Evolutionary conservation across 2,797 vertebrate genomes (phyloP).

Genomic region (Synanceia verrucosa): DNA sequence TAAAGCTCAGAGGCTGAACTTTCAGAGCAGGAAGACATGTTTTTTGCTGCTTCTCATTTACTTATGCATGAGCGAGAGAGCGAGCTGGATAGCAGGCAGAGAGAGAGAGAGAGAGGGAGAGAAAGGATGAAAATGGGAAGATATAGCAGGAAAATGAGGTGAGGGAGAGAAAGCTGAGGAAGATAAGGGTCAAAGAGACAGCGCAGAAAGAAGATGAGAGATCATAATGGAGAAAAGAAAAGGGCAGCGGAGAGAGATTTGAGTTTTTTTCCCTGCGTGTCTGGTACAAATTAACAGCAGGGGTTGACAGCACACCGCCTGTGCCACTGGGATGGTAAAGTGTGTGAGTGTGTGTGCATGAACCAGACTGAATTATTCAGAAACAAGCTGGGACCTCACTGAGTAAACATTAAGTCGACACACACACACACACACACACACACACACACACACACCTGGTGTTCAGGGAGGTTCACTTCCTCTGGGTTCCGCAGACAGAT

Average conservation of each 20-base stretch:
- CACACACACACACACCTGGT: background rate
- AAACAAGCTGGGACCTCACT: slow-evolving; percentile 48
- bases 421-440: slow-evolving; percentile 4
- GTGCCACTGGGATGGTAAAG: slow-evolving; percentile 25
- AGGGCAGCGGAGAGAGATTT: slow-evolving; percentile 28
- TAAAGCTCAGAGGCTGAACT: slow-evolving; percentile 44
- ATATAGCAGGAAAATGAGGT: slow-evolving; percentile 28
- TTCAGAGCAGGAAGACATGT: slow-evolving; percentile 27
- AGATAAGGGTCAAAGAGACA: slow-evolving; percentile 52
- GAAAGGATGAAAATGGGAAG: slow-evolving; percentile 35
- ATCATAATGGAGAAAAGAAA: slow-evolving; percentile 34
- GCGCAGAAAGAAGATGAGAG: slow-evolving; percentile 32
- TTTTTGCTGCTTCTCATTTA: slow-evolving; percentile 55
- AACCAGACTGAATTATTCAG: slow-evolving; percentile 68
- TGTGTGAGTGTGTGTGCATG: slow-evolving; percentile 22
- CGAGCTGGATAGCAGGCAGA: background rate
- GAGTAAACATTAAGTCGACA: slow-evolving; percentile 68
- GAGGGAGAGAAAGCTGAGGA: slow-evolving; percentile 1
- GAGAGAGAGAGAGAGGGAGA: background rate
- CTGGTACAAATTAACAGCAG: slow-evolving; percentile 66
- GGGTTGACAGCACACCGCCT: slow-evolving; percentile 49
- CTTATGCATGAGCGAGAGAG: slow-evolving; percentile 55
- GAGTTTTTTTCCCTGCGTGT: slow-evolving; percentile 14
- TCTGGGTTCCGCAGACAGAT: slow-evolving; percentile 67
- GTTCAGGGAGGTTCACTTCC: slow-evolving; percentile 40